Evolutionary conservation across 2,113 vertebrate genomes (phyloP).

Genomic region (Onychorhynchus coronatus): DNA sequence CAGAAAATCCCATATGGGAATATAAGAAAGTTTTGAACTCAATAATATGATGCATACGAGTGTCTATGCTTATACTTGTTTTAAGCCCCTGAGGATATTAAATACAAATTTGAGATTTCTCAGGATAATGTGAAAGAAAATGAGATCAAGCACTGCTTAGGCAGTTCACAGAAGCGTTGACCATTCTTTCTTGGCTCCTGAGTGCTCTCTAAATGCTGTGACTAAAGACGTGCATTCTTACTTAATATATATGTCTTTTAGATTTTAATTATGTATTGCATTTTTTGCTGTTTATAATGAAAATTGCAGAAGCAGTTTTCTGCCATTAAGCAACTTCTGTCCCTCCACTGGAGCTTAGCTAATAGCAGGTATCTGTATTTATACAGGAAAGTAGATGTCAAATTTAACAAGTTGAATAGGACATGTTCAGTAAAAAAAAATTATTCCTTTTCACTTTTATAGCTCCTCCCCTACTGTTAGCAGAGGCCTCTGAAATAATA

Average conservation of each 20-base stretch:
- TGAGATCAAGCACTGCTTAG: neutral
- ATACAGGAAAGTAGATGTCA: neutral
- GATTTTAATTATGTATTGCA: neutral
- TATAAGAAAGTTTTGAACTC: neutral
- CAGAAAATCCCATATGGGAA: neutral
- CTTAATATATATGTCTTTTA: neutral
- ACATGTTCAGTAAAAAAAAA: neutral
- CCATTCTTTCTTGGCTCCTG: neutral
- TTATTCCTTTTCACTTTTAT: neutral
- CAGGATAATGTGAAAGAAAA: neutral
- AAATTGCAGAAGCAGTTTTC: neutral
- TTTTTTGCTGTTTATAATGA: neutral
- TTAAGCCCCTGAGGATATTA: neutral
- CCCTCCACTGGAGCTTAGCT: neutral
- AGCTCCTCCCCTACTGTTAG: slow-evolving; percentile 11
- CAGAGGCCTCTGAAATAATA: neutral
- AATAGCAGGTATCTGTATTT: neutral
- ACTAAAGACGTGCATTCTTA: neutral
- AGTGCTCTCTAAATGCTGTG: neutral
- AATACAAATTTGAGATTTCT: neutral
- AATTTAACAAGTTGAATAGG: neutral
- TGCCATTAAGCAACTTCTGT: neutral
- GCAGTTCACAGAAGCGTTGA: neutral
- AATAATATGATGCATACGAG: neutral
- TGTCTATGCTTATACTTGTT: neutral